Percentiles rank a stretch among this genome's conserved stretches.
Conservation (phyloP, 1,140 invertebrate species). For the Sminthurinus signatus region DNA sequence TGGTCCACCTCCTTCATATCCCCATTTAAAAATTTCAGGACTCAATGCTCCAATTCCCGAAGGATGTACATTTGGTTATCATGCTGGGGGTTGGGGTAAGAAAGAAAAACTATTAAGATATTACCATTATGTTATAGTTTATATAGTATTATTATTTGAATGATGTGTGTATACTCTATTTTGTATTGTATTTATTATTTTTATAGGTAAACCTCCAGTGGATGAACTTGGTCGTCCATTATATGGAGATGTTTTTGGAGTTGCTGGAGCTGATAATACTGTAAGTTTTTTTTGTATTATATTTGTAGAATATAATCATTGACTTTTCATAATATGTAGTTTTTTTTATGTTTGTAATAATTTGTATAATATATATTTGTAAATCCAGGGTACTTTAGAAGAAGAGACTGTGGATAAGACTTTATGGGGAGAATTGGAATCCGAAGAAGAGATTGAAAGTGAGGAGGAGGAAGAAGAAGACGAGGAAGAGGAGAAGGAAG, state of each 20-base stretch:
- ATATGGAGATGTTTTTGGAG: slow-evolving; percentile 98
- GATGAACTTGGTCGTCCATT: slow-evolving; percentile 96
- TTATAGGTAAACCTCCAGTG: slow-evolving; percentile 99
- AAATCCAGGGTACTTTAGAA: slow-evolving; percentile 30
- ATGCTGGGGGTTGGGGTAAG: slow-evolving; percentile 98
- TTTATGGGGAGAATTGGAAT: slow-evolving; percentile 96
- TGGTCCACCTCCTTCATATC: slow-evolving; percentile 98
- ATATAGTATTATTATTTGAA: too few relatives aligned
- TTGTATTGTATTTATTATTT: too few relatives aligned
- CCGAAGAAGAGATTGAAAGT: slow-evolving; percentile 83
- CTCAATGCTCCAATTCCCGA: slow-evolving; percentile 93
- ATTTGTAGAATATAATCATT: neutral
- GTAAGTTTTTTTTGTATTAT: slow-evolving; percentile 47
- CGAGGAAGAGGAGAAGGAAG: slow-evolving; percentile 59
- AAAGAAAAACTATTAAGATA: too few relatives aligned
- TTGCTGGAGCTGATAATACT: slow-evolving; percentile 54
- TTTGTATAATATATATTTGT: neutral
- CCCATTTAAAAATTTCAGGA: slow-evolving; percentile 92
- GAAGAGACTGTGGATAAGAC: slow-evolving; percentile 88
- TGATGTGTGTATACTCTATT: too few relatives aligned
- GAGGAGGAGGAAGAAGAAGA: slow-evolving; percentile 74
- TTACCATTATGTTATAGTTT: too few relatives aligned
- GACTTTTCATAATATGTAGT: neutral
- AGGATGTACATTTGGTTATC: slow-evolving; percentile 96
- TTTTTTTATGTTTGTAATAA: neutral